Conservation (phyloP, 1,140 invertebrate genomes). For the Mya arenaria region DNA sequence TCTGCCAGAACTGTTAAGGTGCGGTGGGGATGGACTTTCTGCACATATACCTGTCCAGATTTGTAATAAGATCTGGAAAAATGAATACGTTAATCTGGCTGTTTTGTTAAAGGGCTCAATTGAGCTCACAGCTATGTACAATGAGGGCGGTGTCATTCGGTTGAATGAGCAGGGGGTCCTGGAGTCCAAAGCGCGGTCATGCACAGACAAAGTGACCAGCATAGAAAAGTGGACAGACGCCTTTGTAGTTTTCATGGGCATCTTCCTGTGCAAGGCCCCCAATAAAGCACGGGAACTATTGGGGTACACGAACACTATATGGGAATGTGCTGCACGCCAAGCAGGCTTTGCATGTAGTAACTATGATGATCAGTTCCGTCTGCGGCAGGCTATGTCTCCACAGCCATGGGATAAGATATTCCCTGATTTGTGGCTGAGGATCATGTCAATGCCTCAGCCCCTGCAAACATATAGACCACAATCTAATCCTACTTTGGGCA, state of each 20-base stretch:
- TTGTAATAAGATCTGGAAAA: not conserved
- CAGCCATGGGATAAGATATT: too few relatives aligned
- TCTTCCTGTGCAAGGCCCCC: not conserved
- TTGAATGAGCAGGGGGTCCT: not conserved
- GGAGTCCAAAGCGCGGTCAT: not conserved
- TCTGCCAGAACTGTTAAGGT: conserved; percentile 3
- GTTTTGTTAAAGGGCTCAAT: not conserved
- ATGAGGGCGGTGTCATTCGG: not conserved
- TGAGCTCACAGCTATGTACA: not conserved
- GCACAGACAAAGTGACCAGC: not conserved
- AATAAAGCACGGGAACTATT: not conserved
- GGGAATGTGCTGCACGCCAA: not conserved
- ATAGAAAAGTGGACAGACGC: conserved; percentile 28
- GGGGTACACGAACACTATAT: not conserved
- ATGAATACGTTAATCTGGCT: conserved; percentile 25
- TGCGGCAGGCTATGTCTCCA: too few relatives aligned
- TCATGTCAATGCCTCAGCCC: too few relatives aligned
- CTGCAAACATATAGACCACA: too few relatives aligned
- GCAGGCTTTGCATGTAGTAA: not conserved
- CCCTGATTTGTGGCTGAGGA: too few relatives aligned
- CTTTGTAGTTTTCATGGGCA: not conserved
- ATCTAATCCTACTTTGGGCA: too few relatives aligned
- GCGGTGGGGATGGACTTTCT: not conserved
- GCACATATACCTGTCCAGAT: not conserved
- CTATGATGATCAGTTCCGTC: too few relatives aligned